A percentile compares a stretch with the other conserved stretches of the same genome.
These are phyloP conservation scores for Stichodactyla helianthus DNA, from an alignment of 64 coral and sea anemone genomes.

Conservation along the genomic window DNA sequence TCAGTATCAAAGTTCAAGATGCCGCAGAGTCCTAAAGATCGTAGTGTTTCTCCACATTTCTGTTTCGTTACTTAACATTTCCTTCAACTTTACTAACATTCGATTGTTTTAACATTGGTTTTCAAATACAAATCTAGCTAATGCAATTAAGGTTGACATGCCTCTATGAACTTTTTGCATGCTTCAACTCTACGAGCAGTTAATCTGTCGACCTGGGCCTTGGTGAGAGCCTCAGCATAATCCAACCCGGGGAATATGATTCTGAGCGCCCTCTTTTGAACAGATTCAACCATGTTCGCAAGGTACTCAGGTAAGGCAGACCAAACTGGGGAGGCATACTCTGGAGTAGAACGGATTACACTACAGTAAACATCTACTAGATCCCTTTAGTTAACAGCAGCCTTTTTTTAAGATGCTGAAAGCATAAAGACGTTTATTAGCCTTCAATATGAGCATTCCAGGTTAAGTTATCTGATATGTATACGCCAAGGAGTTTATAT, in stretches of 20 bases:
- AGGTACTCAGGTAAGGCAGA: slow-evolving; percentile 14
- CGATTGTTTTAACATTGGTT: too few relatives aligned
- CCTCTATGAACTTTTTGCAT: too few relatives aligned
- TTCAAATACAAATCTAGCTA: too few relatives aligned
- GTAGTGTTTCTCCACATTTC: too few relatives aligned
- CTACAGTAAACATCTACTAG: neutral
- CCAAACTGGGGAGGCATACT: slow-evolving; percentile 15
- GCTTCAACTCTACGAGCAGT: neutral
- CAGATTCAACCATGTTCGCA: slow-evolving; percentile 17
- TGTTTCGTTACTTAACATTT: too few relatives aligned
- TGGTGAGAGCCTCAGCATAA: slow-evolving; percentile 7
- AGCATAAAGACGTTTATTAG: slow-evolving; percentile 28
- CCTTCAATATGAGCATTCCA: slow-evolving; percentile 53
- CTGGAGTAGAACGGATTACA: slow-evolving; percentile 5
- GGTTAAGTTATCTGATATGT: slow-evolving; percentile 38
- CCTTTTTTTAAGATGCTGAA: slow-evolving; percentile 29
- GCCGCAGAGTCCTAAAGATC: too few relatives aligned
- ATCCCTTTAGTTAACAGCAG: neutral
- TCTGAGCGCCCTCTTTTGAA: slow-evolving; percentile 15
- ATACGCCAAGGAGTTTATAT: slow-evolving; percentile 48
- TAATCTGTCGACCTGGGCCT: neutral
- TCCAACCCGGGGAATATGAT: slow-evolving; percentile 2
- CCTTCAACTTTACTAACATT: too few relatives aligned
- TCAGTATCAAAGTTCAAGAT: too few relatives aligned
- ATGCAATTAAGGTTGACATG: too few relatives aligned